Base-by-base conservation (phyloP, 2,113 vertebrate genomes). In the Nesoenas mayeri region DNA sequence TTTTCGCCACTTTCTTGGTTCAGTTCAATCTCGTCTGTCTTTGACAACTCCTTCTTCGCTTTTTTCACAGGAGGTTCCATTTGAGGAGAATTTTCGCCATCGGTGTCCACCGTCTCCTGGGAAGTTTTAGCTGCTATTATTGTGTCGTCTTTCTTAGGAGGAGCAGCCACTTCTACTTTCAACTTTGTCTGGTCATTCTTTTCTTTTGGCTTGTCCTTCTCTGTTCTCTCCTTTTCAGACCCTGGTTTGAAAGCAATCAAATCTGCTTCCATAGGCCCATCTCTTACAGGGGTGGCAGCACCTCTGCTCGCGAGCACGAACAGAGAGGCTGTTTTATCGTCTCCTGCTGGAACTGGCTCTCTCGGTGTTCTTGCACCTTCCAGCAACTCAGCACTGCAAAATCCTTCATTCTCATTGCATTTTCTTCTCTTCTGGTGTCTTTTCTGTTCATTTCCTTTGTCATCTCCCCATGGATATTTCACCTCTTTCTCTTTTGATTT, bases 221-320 rank as follows among this genome's bases (percentile, higher is more conserved):
- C 98, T 53, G 98, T 98, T 90, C 97, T 99, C 58, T 98, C 98
- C 91, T 99, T 98, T 75, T 99, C 98, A 20, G 98, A 98, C 53
- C 98, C 50, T 1, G 97, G 96, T 75, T 98, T 98, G 50, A 98
- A 98, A 38, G 98, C 85, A 54, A 98, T 96, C 2, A 98, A 97
- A 32, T 98, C 92, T 3, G 98, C 98, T 44, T 99, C 99, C 99
- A 99, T 99, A 3, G 99, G 99, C 61, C 99, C 99, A 17, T 99
- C 99, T 95, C 99, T 97, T 82, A 99, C 99, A 1, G 99, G 99
- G 4, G 99, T 99, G 36, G 99, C 99, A 93, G 99, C 98, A 24
- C 98, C 99, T 89, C 99, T 97, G 94, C 96, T 97, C 3, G 98
- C 98, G 57, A 97, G 96, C 92, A 98, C 97, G 85, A 98, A 97